Conservation (phyloP, 2,888 invertebrate genomes). For the Trichacis sp. region DNA sequence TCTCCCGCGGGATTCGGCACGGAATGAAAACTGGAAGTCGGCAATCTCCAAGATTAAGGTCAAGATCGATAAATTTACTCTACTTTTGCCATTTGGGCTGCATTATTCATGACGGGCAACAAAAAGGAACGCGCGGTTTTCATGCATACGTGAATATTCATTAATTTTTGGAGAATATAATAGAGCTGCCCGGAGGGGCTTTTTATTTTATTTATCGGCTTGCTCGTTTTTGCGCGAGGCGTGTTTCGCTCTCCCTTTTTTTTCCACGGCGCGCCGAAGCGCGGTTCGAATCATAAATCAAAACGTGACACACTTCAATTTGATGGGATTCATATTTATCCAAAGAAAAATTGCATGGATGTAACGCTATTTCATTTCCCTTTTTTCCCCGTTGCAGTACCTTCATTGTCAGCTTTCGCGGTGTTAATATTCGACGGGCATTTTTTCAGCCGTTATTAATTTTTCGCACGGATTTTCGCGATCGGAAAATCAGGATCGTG, state of each 20-base stretch:
- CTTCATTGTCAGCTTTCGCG: neutral
- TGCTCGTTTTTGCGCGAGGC: neutral
- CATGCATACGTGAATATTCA: neutral
- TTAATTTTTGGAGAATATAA: conserved; percentile 1
- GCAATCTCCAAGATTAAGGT: neutral
- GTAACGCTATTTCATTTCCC: neutral
- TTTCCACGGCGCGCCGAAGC: neutral
- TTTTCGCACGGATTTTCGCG: too few relatives aligned
- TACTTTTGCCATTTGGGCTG: neutral
- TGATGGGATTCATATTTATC: neutral
- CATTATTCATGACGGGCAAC: neutral
- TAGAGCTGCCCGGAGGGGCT: neutral
- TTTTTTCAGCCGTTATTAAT: too few relatives aligned
- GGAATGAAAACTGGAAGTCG: neutral
- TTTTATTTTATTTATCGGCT: conserved; percentile 1
- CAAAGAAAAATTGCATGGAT: neutral
- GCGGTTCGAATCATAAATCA: neutral
- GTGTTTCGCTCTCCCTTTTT: neutral
- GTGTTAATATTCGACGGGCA: too few relatives aligned
- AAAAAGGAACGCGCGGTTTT: neutral
- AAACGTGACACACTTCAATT: conserved; percentile 1
- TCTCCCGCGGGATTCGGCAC: neutral
- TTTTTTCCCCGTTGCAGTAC: neutral
- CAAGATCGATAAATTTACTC: neutral
- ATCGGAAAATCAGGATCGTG: too few relatives aligned